Percentiles rank a stretch among this genome's conserved stretches.
Evolutionary conservation across 2,888 invertebrate species (phyloP).

Genomic region (Lithosia quadra): DNA sequence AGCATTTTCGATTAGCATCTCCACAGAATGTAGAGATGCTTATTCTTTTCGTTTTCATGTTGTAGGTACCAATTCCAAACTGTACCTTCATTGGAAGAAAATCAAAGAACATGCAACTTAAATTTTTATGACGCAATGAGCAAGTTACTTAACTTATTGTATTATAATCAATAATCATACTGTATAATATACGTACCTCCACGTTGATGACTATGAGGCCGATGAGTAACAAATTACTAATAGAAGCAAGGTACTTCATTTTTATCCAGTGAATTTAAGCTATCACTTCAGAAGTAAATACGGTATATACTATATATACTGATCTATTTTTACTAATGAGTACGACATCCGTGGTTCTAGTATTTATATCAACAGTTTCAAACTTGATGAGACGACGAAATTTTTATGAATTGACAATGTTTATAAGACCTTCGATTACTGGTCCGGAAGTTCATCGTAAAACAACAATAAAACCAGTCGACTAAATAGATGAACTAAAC

Average conservation of each 20-base stretch:
- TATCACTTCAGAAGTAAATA: background rate
- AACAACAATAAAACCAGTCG: constrained; percentile 33
- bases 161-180: background rate
- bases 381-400: constrained; percentile 46
- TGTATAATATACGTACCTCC: constrained; percentile 42
- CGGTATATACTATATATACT: background rate
- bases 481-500: constrained; percentile 20
- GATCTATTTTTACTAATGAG: constrained; percentile 21
- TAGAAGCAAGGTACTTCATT: constrained; percentile 6
- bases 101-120: background rate
- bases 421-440: constrained; percentile 44
- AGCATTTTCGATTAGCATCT: too few species aligned
- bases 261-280: background rate
- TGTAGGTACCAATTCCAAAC: background rate
- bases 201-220: constrained; percentile 29
- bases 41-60: too few species aligned
- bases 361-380: constrained; percentile 41
- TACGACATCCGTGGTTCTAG: background rate
- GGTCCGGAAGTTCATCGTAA: constrained; percentile 40
- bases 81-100: too few species aligned
- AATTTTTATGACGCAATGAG: background rate
- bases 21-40: too few species aligned
- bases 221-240: constrained; percentile 18
- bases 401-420: constrained; percentile 24
- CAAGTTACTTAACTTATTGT: background rate